Evolutionary conservation across 1,140 invertebrate species (phyloP).

Genomic region (Nephila pilipes): DNA sequence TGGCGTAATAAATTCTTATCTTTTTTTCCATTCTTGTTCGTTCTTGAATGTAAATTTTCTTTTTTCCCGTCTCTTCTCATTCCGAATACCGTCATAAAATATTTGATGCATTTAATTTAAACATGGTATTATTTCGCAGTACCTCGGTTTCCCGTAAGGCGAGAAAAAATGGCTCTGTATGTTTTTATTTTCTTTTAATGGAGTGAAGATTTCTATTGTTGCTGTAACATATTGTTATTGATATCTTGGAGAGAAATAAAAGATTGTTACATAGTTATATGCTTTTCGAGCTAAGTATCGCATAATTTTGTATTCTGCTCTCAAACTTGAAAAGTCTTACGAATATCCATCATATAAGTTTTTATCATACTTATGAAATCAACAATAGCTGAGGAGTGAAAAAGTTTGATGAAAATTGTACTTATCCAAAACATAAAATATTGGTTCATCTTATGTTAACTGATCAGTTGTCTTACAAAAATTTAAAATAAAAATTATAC

Average conservation of each 20-base stretch:
- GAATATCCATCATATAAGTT: no score
- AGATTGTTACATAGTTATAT: not conserved
- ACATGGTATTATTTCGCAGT: slow-evolving; percentile 1
- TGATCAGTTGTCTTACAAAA: no score
- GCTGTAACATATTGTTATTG: not conserved
- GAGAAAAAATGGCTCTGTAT: not conserved
- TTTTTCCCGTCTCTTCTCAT: not conserved
- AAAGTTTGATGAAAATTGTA: no score
- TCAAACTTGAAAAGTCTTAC: no score
- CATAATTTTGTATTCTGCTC: no score
- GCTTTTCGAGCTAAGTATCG: no score
- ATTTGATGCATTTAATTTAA: slow-evolving; percentile 49
- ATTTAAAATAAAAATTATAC: no score
- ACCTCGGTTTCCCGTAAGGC: not conserved
- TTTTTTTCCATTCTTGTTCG: not conserved
- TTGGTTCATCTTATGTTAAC: no score
- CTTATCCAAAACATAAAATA: no score
- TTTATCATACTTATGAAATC: no score
- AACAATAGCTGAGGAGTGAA: no score
- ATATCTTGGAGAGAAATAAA: not conserved
- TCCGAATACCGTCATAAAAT: slow-evolving; percentile 4
- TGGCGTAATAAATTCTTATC: not conserved
- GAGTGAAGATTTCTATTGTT: not conserved
- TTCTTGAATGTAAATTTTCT: not conserved
- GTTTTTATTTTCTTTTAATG: not conserved